These are phyloP conservation scores for Aptenodytes forsteri DNA, from an alignment of 2,113 vertebrate species.

Conservation along the genomic window DNA sequence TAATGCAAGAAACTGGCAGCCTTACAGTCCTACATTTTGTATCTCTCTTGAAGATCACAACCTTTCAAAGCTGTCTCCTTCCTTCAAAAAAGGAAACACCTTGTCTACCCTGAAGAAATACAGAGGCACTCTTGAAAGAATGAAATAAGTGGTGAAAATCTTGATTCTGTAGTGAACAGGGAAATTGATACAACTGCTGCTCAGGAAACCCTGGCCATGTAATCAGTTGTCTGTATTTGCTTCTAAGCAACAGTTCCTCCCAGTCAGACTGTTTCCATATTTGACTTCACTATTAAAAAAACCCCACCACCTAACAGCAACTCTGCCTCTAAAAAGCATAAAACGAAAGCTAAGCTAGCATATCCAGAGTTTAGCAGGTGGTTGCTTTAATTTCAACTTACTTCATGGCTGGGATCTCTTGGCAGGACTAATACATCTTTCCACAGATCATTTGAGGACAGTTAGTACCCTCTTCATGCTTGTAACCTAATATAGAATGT, in stretches of 20 bases:
- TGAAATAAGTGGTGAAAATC: neutral
- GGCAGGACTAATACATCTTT: neutral
- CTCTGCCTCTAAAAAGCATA: neutral
- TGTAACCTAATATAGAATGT: constrained; percentile 15
- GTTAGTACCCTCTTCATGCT: neutral
- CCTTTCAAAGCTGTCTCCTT: neutral
- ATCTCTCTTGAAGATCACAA: neutral
- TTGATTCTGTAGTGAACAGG: neutral
- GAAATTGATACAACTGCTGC: neutral
- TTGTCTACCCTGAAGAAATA: neutral
- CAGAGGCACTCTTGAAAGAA: neutral
- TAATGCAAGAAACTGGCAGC: neutral
- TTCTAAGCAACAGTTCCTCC: neutral
- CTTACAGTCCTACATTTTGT: neutral
- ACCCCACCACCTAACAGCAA: neutral
- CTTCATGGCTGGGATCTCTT: neutral
- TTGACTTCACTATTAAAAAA: neutral
- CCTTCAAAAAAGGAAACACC: neutral
- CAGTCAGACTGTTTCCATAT: neutral
- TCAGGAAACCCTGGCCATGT: neutral
- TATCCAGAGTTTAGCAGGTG: neutral
- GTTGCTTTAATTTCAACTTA: neutral
- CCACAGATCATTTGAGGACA: neutral
- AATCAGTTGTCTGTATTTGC: neutral
- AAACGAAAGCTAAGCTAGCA: neutral